Conservation (phyloP, 53 echinoderm and acorn worm genomes). For the Temnopleurus reevesii region DNA sequence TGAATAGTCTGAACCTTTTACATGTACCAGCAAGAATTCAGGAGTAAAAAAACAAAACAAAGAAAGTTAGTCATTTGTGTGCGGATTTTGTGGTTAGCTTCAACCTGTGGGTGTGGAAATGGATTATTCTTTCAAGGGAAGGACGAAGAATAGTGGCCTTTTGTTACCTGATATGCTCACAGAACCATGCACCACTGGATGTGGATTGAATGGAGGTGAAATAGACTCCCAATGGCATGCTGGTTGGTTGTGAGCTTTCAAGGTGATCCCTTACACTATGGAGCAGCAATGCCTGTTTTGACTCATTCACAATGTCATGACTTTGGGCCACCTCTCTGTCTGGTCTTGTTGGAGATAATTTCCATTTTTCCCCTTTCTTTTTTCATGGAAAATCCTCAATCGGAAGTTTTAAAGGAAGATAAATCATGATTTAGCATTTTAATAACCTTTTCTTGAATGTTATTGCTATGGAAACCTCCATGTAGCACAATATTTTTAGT, state of each 20-base stretch:
- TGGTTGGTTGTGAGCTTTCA: constrained; percentile 4
- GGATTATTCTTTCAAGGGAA: constrained; percentile 10
- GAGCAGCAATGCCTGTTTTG: neutral
- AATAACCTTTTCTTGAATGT: no score
- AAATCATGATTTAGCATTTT: no score
- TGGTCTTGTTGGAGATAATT: no score
- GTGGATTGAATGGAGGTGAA: neutral
- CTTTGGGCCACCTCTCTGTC: neutral
- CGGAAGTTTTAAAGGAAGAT: no score
- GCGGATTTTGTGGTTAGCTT: neutral
- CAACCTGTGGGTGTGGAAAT: constrained; percentile 34
- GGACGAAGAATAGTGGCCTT: neutral
- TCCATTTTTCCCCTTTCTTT: no score
- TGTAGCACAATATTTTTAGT: no score
- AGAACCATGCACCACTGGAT: neutral
- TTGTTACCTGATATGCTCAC: constrained; percentile 21
- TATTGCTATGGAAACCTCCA: no score
- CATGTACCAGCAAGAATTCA: neutral
- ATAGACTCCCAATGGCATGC: neutral
- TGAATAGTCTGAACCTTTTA: neutral
- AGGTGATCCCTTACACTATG: constrained; percentile 6
- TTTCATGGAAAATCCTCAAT: no score
- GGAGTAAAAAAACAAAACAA: no score
- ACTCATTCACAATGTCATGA: neutral
- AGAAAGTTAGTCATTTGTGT: no score